Evolutionary conservation across 2,888 invertebrate genomes (phyloP).

Genomic region (Cataglyphis altisquamis): DNA sequence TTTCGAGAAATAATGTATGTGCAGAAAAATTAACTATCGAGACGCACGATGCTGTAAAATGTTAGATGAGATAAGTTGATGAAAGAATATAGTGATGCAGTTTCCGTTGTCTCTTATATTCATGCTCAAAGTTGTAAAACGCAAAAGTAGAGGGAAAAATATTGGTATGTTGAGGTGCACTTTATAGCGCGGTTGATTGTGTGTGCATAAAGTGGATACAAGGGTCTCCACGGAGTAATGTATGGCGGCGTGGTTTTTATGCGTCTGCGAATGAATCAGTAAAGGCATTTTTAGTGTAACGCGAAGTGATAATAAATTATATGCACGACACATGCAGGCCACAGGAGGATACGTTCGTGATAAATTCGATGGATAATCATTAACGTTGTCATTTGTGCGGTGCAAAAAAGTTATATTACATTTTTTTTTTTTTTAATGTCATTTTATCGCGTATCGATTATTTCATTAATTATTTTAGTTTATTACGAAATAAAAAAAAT

Average conservation of each 20-base stretch:
- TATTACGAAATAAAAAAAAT: not conserved
- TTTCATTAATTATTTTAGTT: slow-evolving; percentile 44
- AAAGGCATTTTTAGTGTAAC: slow-evolving; percentile 76
- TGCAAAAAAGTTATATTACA: slow-evolving; percentile 23
- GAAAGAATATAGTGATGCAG: slow-evolving; percentile 56
- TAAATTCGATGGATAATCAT: slow-evolving; percentile 72
- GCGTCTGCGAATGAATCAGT: slow-evolving; percentile 75
- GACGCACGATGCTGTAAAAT: slow-evolving; percentile 25
- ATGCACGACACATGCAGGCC: slow-evolving; percentile 57
- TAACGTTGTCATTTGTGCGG: slow-evolving; percentile 31
- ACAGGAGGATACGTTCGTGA: slow-evolving; percentile 67
- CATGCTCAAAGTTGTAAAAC: slow-evolving; percentile 44
- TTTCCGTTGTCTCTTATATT: slow-evolving; percentile 57
- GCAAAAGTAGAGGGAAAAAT: slow-evolving; percentile 46
- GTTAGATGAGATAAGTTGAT: slow-evolving; percentile 28
- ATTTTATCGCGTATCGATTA: not conserved
- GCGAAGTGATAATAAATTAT: slow-evolving; percentile 76
- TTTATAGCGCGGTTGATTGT: slow-evolving; percentile 57
- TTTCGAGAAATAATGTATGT: not conserved
- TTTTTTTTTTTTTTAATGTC: slow-evolving; percentile 45
- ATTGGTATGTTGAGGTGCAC: slow-evolving; percentile 28
- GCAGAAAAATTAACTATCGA: slow-evolving; percentile 28
- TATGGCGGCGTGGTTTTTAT: slow-evolving; percentile 76
- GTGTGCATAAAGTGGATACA: slow-evolving; percentile 68
- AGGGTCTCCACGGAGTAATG: slow-evolving; percentile 66